A percentile compares a stretch with the other conserved stretches of the same genome.
phyloP scores from a whole-genome alignment of 2,797 vertebrate species.

The Tympanoctomys barrerae region DNA sequence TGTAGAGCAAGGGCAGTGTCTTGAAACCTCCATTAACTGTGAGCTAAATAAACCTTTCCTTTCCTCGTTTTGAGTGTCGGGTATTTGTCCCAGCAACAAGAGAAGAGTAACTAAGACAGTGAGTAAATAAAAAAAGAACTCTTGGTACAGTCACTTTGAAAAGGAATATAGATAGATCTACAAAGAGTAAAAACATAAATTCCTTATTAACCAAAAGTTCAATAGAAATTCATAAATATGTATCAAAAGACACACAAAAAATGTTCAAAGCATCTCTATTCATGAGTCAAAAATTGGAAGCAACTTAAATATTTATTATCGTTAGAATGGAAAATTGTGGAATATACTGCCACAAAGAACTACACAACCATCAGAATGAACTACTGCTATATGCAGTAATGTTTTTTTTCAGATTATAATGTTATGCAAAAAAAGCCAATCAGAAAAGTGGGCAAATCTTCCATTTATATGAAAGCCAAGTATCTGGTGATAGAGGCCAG shows the following conservation, averaged over 20 bases:
- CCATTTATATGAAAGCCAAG: background rate
- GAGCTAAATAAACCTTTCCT: too few species aligned
- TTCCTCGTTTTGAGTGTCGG: too few species aligned
- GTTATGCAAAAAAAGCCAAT: background rate
- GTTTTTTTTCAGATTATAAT: background rate
- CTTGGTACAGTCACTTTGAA: background rate
- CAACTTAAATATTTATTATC: background rate
- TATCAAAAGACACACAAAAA: slow-evolving; percentile 13
- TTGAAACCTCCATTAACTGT: too few species aligned
- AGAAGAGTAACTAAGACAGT: too few species aligned
- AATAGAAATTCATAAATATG: background rate
- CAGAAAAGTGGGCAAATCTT: background rate
- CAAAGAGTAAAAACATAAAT: background rate
- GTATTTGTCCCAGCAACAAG: too few species aligned
- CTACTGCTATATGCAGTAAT: background rate
- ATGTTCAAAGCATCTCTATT: background rate
- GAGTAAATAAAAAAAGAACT: background rate
- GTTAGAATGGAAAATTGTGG: background rate
- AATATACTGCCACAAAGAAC: background rate
- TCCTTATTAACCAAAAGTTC: background rate
- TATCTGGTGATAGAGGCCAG: background rate
- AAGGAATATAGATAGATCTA: background rate
- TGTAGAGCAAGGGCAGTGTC: too few species aligned
- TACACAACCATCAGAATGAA: background rate
- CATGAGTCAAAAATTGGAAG: slow-evolving; percentile 1